Evolutionary conservation across 2,888 invertebrate species (phyloP), one percentile per base, ranked within the genome.

Genomic region (Heterodera filipjevi): DNA sequence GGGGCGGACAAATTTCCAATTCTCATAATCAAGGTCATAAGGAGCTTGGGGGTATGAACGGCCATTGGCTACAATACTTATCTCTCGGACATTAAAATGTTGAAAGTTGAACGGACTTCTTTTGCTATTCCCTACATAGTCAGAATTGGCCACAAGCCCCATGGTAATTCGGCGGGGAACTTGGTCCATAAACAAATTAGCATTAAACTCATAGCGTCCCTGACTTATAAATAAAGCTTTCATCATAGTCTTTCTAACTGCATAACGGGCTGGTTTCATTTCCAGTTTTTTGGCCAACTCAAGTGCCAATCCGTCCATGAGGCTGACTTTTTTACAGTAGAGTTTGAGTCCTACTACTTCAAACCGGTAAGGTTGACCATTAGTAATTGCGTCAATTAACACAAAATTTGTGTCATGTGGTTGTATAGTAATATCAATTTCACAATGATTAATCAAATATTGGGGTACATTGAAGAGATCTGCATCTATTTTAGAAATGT

Each of bases 171-270:
- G 32, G 10, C 77, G 46, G 8, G 77, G 77, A 27, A 66, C 8
- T 22, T 66, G 49, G 35, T 77, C 77, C 77, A 44, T n/a, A 0
- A 77, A 77, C 3, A 77, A 39, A 2, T 77, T 77, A n/a, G 77
- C 71, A 27, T 77, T 66, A 22, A 77, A 71, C 27, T 77, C 71
- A 19, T 30, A 39, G 8, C 77, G 22, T 5, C 44, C 77, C 32
- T 33, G 39, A 5, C 71, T 71, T 10, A 77, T 77, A 30, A 71
- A 77, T 6, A 77, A 22, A 22, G 71, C 30, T 71, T 77, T 77
- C 32, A 77, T 35, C 77, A 77, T 77, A 8, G 77, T 77, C 27
- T 77, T 77, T 22, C 77, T 27, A 8, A 77, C 46, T 12, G 77
- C 12, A 77, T 77, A 77, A 6, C 39, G 30, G 6, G 77, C 77